Percentiles rank a stretch among this genome's conserved stretches.
These are phyloP conservation scores for Mastomys natalensis DNA, from an alignment of 2,113 vertebrate species.

Conservation along the genomic window DNA sequence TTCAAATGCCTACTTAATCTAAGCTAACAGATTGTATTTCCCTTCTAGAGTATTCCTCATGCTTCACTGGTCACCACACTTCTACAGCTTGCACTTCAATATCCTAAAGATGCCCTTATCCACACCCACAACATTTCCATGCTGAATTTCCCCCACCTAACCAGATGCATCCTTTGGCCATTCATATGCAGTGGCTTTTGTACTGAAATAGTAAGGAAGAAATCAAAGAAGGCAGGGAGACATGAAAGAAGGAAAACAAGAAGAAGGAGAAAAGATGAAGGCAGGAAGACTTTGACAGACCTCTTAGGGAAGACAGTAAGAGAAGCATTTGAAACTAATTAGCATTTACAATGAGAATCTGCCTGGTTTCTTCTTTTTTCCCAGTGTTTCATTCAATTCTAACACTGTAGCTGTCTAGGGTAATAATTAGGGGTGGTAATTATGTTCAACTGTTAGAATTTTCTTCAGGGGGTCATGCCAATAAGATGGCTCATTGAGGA, in stretches of 20 bases:
- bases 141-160: accelerated
- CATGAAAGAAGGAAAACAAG: neutral
- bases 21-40: accelerated
- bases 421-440: neutral
- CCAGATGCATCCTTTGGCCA: accelerated
- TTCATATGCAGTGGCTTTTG: neutral
- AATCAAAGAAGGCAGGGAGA: neutral
- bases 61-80: too few relatives aligned
- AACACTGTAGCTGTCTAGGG: neutral
- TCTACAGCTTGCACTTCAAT: too few relatives aligned
- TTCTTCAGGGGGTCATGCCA: neutral
- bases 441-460: neutral
- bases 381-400: neutral
- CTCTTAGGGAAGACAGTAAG: too few relatives aligned
- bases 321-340: neutral
- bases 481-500: neutral
- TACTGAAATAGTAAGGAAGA: neutral
- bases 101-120: too few relatives aligned
- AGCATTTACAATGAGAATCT: neutral
- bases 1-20: neutral
- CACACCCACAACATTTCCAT: accelerated
- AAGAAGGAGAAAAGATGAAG: neutral
- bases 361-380: neutral
- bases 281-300: neutral
- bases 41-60: too few relatives aligned